phyloP scores from a whole-genome alignment of 2,113 vertebrate species.

The Brienomyrus brachyistius region DNA sequence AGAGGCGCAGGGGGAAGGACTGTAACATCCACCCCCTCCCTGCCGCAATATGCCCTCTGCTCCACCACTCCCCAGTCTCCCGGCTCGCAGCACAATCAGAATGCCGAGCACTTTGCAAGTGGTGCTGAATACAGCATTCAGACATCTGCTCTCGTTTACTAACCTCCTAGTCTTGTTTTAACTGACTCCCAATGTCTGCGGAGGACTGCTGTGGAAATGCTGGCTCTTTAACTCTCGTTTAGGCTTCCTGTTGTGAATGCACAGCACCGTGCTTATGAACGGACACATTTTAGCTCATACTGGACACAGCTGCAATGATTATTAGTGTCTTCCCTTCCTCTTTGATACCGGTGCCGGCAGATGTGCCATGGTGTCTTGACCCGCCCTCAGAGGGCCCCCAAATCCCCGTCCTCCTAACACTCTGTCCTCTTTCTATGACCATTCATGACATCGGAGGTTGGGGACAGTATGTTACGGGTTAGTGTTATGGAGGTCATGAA shows the following conservation, averaged over 20 bases:
- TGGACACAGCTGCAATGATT: neutral
- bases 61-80: slow-evolving; percentile 49
- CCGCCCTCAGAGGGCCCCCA: neutral
- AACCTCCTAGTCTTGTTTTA: neutral
- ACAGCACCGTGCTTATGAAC: slow-evolving; percentile 29
- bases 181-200: slow-evolving; percentile 18
- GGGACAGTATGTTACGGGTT: neutral
- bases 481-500: neutral
- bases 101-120: neutral
- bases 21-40: slow-evolving; percentile 28
- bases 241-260: slow-evolving; percentile 46
- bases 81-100: slow-evolving; percentile 20
- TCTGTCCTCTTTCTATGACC: neutral
- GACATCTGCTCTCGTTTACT: neutral
- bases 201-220: slow-evolving; percentile 14
- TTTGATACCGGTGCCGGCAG: neutral
- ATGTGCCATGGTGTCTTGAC: neutral
- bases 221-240: slow-evolving; percentile 6
- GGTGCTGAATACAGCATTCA: neutral
- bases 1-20: slow-evolving; percentile 36
- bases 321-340: neutral
- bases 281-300: neutral
- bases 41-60: neutral
- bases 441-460: neutral
- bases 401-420: neutral